phyloP scores from a whole-genome alignment of 2,113 vertebrate species.

The Bufo gargarizans region DNA sequence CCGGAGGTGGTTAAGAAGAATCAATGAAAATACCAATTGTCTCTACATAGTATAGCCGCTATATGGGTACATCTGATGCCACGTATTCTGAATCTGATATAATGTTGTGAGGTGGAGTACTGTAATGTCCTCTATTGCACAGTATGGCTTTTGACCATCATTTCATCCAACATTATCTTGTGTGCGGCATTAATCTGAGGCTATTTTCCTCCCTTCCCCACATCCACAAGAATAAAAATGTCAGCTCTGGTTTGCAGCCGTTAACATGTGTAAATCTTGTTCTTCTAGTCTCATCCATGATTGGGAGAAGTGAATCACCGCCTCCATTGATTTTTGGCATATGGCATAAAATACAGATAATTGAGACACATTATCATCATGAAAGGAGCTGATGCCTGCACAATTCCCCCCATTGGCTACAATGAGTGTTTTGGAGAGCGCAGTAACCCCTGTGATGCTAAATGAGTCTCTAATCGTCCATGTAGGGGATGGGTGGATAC shows the following conservation, averaged over 20 bases:
- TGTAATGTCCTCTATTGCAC: not conserved
- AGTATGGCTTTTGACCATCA: not conserved
- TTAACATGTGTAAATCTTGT: not conserved
- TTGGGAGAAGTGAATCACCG: not conserved
- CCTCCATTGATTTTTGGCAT: not conserved
- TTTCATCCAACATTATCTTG: too few relatives aligned
- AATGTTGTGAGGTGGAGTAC: not conserved
- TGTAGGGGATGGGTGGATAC: not conserved
- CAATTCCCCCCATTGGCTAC: not conserved
- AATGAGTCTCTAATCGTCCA: not conserved
- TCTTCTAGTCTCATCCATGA: too few relatives aligned
- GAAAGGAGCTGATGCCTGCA: not conserved
- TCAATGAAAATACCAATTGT: too few relatives aligned
- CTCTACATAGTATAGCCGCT: too few relatives aligned
- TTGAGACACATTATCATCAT: not conserved
- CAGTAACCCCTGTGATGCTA: not conserved
- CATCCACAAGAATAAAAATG: not conserved
- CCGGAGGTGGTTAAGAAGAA: too few relatives aligned
- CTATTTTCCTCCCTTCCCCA: not conserved
- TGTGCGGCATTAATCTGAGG: not conserved
- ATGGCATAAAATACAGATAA: not conserved
- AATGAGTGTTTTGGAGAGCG: not conserved
- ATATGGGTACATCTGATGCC: too few relatives aligned
- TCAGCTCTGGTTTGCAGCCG: not conserved
- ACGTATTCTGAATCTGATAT: too few relatives aligned